A percentile compares a stretch with the other conserved stretches of the same genome.
Conservation (phyloP, 2,113 vertebrate species). For the Ctenomys sociabilis region DNA sequence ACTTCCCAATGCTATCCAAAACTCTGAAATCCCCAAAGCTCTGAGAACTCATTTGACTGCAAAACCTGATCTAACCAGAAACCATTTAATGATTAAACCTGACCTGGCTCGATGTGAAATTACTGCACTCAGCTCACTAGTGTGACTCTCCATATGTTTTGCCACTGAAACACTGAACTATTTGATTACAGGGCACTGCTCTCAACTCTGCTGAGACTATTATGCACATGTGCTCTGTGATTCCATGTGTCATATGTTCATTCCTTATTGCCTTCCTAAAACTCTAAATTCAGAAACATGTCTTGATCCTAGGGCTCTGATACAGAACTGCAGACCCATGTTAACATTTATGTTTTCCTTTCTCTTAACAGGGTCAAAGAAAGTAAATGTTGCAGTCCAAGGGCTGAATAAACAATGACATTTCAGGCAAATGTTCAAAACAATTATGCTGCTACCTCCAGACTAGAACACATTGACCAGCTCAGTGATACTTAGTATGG, state of each 20-base stretch:
- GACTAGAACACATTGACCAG: not conserved
- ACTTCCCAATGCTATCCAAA: not conserved
- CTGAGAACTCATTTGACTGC: constrained; percentile 24
- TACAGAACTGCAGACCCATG: not conserved
- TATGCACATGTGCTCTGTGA: not conserved
- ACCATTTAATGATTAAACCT: constrained; percentile 24
- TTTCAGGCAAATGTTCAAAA: not conserved
- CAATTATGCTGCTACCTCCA: not conserved
- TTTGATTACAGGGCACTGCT: constrained; percentile 2
- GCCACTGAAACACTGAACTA: not conserved
- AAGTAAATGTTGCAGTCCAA: not conserved
- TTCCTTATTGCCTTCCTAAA: not conserved
- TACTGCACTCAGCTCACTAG: not conserved
- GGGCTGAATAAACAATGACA: not conserved
- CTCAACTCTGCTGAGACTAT: not conserved
- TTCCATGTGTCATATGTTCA: not conserved
- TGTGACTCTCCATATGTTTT: constrained; percentile 6
- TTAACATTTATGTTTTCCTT: not conserved
- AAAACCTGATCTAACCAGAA: constrained; percentile 42
- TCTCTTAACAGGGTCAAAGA: not conserved
- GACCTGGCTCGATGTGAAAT: not conserved
- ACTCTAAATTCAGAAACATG: not conserved
- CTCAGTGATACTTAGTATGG: not conserved
- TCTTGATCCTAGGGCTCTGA: not conserved
- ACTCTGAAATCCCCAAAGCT: constrained; percentile 30